Evolutionary conservation across 2,113 vertebrate genomes (phyloP).

Genomic region (Gymnobelideus leadbeateri): DNA sequence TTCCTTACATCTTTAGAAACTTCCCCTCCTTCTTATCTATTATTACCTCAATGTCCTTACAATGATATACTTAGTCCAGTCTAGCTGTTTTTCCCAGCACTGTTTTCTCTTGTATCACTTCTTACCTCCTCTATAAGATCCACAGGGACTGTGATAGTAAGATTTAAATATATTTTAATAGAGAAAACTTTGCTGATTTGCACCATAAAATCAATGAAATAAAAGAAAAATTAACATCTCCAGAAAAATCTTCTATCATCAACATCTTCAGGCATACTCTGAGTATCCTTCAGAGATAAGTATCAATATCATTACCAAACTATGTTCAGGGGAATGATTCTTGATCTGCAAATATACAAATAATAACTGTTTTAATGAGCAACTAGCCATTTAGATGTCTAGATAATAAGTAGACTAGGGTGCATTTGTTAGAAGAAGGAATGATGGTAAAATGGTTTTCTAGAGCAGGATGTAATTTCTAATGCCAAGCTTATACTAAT

Average conservation of each 20-base stretch:
- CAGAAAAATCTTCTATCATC: neutral
- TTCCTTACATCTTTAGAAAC: neutral
- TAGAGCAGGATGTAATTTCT: conserved; percentile 46
- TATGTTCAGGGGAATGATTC: neutral
- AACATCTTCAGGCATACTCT: neutral
- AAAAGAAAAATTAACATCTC: neutral
- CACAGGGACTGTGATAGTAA: neutral
- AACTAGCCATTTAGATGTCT: conserved; percentile 14
- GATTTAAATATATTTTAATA: neutral
- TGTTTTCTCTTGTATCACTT: neutral
- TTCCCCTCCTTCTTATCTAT: neutral
- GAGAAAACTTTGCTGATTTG: neutral
- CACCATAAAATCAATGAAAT: neutral
- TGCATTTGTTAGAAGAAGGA: neutral
- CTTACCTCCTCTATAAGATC: neutral
- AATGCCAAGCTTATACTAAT: conserved; percentile 59
- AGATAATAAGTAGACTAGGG: neutral
- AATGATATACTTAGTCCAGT: neutral
- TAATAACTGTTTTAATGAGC: neutral
- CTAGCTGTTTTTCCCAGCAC: neutral
- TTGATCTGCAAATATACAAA: neutral
- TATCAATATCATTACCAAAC: conserved; percentile 14
- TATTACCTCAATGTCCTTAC: neutral
- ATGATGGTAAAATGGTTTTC: conserved; percentile 38
- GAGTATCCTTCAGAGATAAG: conserved; percentile 42